Evolutionary conservation across 2,888 invertebrate genomes (phyloP).

Genomic region (Drosophila mulleri): DNA sequence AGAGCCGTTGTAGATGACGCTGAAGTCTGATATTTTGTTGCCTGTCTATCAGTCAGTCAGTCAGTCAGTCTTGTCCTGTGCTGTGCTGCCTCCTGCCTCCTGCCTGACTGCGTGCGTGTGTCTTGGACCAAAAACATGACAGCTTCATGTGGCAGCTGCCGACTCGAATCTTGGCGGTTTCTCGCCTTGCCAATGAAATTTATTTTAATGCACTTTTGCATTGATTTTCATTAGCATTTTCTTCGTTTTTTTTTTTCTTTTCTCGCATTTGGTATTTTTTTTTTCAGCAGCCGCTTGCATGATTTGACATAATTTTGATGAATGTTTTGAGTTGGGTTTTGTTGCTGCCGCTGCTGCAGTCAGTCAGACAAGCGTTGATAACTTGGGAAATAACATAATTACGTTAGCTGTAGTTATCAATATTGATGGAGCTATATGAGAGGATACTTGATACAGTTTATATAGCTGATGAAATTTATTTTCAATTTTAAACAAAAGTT

Average conservation of each 20-base stretch:
- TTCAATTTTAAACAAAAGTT: neutral
- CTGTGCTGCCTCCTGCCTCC: neutral
- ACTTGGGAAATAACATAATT: conserved; percentile 27
- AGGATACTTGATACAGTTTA: neutral
- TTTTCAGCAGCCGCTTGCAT: conserved; percentile 66
- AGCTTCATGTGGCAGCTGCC: conserved; percentile 72
- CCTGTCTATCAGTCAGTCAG: conserved; percentile 40
- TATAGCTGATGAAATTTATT: neutral
- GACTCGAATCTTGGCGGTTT: conserved; percentile 55
- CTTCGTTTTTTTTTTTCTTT: conserved; percentile 16
- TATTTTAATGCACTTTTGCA: conserved; percentile 63
- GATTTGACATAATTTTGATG: conserved; percentile 79
- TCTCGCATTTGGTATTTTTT: conserved; percentile 24
- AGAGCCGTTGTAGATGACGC: conserved; percentile 51
- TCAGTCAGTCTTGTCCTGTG: neutral
- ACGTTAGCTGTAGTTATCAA: neutral
- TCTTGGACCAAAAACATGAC: conserved; percentile 78
- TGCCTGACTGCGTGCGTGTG: conserved; percentile 18
- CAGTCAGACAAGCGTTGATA: conserved; percentile 60
- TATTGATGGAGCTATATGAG: neutral
- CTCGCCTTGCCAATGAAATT: conserved; percentile 29
- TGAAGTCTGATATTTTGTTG: conserved; percentile 72
- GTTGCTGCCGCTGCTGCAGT: conserved; percentile 38
- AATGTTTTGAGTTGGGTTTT: conserved; percentile 56
- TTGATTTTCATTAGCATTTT: conserved; percentile 73